Percentiles rank a stretch among this genome's conserved stretches.
These are phyloP conservation scores for Tichodroma muraria DNA, from an alignment of 2,113 vertebrate species.

Conservation along the genomic window DNA sequence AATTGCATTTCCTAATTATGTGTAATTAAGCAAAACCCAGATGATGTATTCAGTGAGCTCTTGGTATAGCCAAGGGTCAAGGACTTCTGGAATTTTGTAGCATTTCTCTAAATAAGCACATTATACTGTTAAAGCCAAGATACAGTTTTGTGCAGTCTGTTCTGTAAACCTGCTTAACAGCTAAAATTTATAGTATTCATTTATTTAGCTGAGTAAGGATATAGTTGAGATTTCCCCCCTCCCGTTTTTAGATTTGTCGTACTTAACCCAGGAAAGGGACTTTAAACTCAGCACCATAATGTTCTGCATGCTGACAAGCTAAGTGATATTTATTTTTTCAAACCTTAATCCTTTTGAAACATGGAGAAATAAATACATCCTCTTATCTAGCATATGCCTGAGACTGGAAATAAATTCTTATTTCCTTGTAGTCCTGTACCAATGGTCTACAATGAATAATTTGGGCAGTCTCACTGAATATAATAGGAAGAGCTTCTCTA, in stretches of 20 bases:
- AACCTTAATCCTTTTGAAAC: slow-evolving; percentile 82
- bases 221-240: slow-evolving; percentile 46
- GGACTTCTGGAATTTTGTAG: slow-evolving; percentile 69
- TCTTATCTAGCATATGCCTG: slow-evolving; percentile 80
- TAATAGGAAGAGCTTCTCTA: slow-evolving; percentile 77
- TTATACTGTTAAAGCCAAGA: slow-evolving; percentile 49
- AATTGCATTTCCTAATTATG: slow-evolving; percentile 79
- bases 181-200: slow-evolving; percentile 68
- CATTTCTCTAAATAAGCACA: slow-evolving; percentile 71
- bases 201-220: slow-evolving; percentile 73
- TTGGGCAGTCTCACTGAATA: slow-evolving; percentile 72
- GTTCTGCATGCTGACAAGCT: slow-evolving; percentile 74
- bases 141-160: slow-evolving; percentile 52
- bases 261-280: slow-evolving; percentile 65
- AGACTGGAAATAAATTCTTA: slow-evolving; percentile 78
- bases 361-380: slow-evolving; percentile 83
- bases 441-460: slow-evolving; percentile 76
- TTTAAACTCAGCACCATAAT: slow-evolving; percentile 69
- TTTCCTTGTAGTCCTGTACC: slow-evolving; percentile 67
- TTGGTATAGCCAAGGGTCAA: slow-evolving; percentile 73
- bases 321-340: slow-evolving; percentile 82
- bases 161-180: slow-evolving; percentile 58
- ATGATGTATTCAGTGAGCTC: slow-evolving; percentile 73
- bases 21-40: slow-evolving; percentile 79
- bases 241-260: slow-evolving; percentile 58